phyloP scores from a whole-genome alignment of 2,113 vertebrate genomes.

The Scomber scombrus region DNA sequence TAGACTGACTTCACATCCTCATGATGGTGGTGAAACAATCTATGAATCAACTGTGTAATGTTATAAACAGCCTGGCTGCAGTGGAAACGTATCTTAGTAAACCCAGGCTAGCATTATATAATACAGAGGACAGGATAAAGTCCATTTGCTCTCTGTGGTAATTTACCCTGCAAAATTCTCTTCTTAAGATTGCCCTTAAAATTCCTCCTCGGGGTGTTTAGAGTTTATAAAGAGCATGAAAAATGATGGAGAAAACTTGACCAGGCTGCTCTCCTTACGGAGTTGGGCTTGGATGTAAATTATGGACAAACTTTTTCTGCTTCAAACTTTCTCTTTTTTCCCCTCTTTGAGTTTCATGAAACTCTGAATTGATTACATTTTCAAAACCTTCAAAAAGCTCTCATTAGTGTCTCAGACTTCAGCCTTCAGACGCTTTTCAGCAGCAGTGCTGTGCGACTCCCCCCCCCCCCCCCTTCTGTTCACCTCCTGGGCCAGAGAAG shows the following conservation, averaged over 20 bases:
- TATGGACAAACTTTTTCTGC: conserved; percentile 50
- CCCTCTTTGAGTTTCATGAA: conserved; percentile 38
- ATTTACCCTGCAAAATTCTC: conserved; percentile 68
- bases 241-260: conserved; percentile 56
- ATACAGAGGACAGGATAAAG: conserved; percentile 58
- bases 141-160: conserved; percentile 63
- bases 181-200: conserved; percentile 65
- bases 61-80: conserved; percentile 59
- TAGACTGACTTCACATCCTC: conserved; percentile 1
- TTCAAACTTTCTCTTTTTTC: conserved; percentile 43
- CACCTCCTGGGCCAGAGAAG: conserved; percentile 30
- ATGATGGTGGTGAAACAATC: conserved; percentile 20
- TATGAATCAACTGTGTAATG: conserved; percentile 27
- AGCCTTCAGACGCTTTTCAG: conserved; percentile 18
- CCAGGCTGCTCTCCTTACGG: conserved; percentile 41
- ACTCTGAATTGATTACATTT: conserved; percentile 61
- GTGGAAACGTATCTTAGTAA: conserved; percentile 59
- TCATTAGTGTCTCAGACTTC: conserved; percentile 58
- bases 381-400: conserved; percentile 57
- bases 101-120: conserved; percentile 52
- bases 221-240: conserved; percentile 67
- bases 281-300: conserved; percentile 49
- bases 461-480: not conserved
- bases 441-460: conserved; percentile 10
- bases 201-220: conserved; percentile 51